Evolutionary conservation across 2,797 vertebrate genomes (phyloP).

Genomic region (Eospalax fontanierii): DNA sequence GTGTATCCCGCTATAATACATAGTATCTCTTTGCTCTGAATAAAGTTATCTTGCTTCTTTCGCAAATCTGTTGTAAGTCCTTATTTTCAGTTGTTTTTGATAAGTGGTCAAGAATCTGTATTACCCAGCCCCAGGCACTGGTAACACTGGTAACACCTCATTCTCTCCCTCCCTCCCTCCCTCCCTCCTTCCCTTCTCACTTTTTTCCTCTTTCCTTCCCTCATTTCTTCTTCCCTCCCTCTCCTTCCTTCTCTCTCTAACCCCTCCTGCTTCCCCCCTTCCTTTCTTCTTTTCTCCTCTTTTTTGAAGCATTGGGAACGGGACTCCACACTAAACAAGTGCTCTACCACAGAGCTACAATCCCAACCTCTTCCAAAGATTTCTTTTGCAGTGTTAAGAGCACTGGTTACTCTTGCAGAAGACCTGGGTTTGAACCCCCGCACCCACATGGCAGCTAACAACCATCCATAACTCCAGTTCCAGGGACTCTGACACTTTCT

Average conservation of each 20-base stretch:
- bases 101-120: not conserved
- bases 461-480: too few species aligned
- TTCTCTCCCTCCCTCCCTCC: not conserved
- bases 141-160: too few species aligned
- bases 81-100: not conserved
- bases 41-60: not conserved
- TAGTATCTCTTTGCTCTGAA: not conserved
- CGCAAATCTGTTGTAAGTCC: not conserved
- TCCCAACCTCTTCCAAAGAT: not conserved
- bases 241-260: not conserved
- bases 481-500: too few species aligned
- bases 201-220: too few species aligned
- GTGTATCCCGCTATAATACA: not conserved
- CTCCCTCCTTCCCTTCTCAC: not conserved
- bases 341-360: not conserved
- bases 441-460: too few species aligned
- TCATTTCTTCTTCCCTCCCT: not conserved
- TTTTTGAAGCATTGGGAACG: not conserved
- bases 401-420: too few species aligned
- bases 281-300: not conserved
- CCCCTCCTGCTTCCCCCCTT: not conserved
- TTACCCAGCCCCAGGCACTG: too few species aligned
- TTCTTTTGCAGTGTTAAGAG: too few species aligned
- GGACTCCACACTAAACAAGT: not conserved
- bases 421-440: too few species aligned